phyloP scores from a whole-genome alignment of 2,113 vertebrate species.

The Fukomys damarensis region DNA sequence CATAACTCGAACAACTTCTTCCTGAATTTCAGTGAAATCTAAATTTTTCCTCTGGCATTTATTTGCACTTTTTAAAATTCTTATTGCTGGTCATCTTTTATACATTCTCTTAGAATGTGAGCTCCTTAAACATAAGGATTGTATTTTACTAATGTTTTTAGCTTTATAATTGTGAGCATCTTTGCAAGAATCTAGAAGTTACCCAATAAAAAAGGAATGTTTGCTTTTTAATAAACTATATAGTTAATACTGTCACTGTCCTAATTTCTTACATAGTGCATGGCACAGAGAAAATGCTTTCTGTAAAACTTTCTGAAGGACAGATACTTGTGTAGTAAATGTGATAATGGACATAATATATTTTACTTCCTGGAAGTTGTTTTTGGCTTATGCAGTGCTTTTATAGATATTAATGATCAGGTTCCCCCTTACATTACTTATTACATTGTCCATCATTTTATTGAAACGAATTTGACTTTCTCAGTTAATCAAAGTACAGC shows the following conservation, averaged over 20 bases:
- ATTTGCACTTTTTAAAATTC: not conserved
- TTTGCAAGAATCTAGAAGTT: slow-evolving; percentile 48
- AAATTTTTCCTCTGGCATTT: not conserved
- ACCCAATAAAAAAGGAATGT: slow-evolving; percentile 19
- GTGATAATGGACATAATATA: not conserved
- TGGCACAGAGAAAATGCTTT: slow-evolving; percentile 29
- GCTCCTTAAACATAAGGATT: slow-evolving; percentile 29
- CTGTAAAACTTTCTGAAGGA: not conserved
- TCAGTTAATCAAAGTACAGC: slow-evolving; percentile 46
- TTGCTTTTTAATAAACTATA: not conserved
- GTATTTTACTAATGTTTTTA: slow-evolving; percentile 21
- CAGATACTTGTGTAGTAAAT: slow-evolving; percentile 27
- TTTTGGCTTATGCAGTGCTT: not conserved
- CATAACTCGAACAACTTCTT: not conserved
- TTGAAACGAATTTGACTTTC: slow-evolving; percentile 3
- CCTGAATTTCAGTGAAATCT: not conserved
- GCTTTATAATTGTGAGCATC: not conserved
- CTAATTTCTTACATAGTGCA: slow-evolving; percentile 1
- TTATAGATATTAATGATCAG: not conserved
- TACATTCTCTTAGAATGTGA: not conserved
- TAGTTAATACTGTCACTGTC: slow-evolving; percentile 10
- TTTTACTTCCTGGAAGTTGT: not conserved
- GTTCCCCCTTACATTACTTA: not conserved
- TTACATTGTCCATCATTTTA: not conserved
- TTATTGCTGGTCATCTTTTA: not conserved